These are phyloP conservation scores for Amblyornis subalaris DNA, from an alignment of 2,113 vertebrate species.

Conservation along the genomic window DNA sequence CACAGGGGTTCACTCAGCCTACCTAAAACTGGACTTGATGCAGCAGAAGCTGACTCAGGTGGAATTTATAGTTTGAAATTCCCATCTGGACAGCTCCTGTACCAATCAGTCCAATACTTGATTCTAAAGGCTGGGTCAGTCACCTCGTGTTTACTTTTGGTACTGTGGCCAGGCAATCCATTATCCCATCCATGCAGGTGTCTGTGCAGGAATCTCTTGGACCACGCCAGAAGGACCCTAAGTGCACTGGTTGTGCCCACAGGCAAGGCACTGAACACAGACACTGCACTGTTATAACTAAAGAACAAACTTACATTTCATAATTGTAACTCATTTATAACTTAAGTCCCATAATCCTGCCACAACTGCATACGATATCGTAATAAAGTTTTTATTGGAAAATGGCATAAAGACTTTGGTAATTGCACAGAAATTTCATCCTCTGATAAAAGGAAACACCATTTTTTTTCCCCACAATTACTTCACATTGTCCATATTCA, in stretches of 20 bases:
- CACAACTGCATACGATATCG: not conserved
- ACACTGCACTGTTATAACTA: not conserved
- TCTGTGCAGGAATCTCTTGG: not conserved
- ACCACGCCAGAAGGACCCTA: fast-evolving
- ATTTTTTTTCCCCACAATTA: not conserved
- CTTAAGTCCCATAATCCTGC: not conserved
- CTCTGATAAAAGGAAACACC: not conserved
- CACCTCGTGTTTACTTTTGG: not conserved
- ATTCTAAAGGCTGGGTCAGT: not conserved
- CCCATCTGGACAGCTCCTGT: not conserved
- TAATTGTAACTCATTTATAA: not conserved
- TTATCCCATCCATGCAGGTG: fast-evolving
- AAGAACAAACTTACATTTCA: not conserved
- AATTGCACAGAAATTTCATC: not conserved
- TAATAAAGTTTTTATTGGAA: not conserved
- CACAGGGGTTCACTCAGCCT: not conserved
- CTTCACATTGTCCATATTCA: not conserved
- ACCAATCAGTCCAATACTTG: not conserved
- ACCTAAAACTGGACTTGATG: not conserved
- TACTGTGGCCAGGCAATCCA: not conserved
- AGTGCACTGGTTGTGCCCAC: not conserved
- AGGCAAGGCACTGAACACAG: not conserved
- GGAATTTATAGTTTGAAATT: not conserved
- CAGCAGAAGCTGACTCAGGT: not conserved
- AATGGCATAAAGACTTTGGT: not conserved